A percentile compares a stretch with the other conserved stretches of the same genome.
phyloP scores from a whole-genome alignment of 2,888 invertebrate genomes.

The Globia sparganii region DNA sequence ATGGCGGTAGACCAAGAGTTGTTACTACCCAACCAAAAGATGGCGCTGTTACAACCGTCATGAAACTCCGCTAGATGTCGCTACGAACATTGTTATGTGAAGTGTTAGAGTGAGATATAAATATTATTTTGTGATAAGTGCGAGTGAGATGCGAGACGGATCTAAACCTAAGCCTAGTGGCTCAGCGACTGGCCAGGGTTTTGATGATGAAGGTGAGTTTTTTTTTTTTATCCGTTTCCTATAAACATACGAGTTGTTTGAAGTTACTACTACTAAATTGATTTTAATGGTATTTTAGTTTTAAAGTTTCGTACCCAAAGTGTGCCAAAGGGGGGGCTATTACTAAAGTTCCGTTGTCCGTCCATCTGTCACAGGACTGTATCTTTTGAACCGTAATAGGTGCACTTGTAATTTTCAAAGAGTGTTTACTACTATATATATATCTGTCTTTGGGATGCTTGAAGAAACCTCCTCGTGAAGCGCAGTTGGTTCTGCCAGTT shows the following conservation, averaged over 20 bases:
- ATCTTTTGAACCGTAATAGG: no score
- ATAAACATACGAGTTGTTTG: neutral
- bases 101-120: constrained; percentile 72
- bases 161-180: constrained; percentile 84
- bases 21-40: constrained; percentile 53
- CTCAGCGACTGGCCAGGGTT: constrained; percentile 81
- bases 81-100: constrained; percentile 63
- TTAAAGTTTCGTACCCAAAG: no score
- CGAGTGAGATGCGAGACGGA: constrained; percentile 87
- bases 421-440: neutral
- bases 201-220: constrained; percentile 82
- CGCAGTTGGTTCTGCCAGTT: no score
- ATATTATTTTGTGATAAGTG: constrained; percentile 73
- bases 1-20: constrained; percentile 34
- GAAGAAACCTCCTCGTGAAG: no score
- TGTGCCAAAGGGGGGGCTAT: no score
- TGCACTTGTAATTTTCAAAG: neutral
- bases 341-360: no score
- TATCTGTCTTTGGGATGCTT: no score
- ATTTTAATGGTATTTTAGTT: neutral
- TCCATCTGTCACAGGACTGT: no score
- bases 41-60: constrained; percentile 57
- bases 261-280: neutral
- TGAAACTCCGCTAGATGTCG: constrained; percentile 65
- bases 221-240: neutral